Percentiles rank a stretch among this genome's conserved stretches.
Conservation (phyloP, 92 coral and sea anemone genomes). For the Heliopora coerulea region DNA sequence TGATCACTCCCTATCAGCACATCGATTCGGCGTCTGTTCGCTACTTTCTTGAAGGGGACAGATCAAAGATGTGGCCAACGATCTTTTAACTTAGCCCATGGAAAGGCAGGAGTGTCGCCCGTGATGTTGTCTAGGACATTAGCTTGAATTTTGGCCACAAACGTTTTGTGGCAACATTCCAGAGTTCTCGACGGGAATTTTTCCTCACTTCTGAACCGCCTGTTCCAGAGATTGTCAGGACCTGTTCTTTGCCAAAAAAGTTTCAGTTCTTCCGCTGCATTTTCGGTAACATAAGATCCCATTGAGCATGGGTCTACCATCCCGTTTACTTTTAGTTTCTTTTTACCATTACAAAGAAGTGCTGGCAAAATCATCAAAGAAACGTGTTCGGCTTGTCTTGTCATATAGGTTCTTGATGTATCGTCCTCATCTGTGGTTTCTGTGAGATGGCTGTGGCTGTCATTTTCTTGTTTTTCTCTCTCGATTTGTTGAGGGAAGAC, state of each 20-base stretch:
- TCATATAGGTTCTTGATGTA: slow-evolving; percentile 9
- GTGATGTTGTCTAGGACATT: slow-evolving; percentile 57
- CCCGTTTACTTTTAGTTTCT: slow-evolving; percentile 54
- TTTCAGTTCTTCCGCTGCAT: slow-evolving; percentile 42
- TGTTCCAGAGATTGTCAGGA: slow-evolving; percentile 52
- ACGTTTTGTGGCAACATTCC: slow-evolving; percentile 22
- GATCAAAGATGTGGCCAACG: slow-evolving; percentile 59
- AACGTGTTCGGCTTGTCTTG: slow-evolving; percentile 20
- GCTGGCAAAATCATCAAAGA: slow-evolving; percentile 53
- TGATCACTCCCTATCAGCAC: slow-evolving; percentile 63
- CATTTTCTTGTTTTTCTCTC: not conserved
- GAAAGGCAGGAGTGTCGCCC: slow-evolving; percentile 51
- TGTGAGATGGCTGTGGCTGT: not conserved
- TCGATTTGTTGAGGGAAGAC: not conserved
- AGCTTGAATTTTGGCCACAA: slow-evolving; percentile 35
- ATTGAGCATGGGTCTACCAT: slow-evolving; percentile 64
- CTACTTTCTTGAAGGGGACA: slow-evolving; percentile 44
- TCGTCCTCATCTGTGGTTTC: not conserved
- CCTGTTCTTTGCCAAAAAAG: slow-evolving; percentile 39
- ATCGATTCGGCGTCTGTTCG: slow-evolving; percentile 50
- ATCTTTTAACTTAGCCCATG: slow-evolving; percentile 48
- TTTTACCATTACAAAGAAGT: slow-evolving; percentile 25
- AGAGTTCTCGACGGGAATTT: slow-evolving; percentile 45
- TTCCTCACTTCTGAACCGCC: slow-evolving; percentile 44
- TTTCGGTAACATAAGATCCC: slow-evolving; percentile 51